Evolutionary conservation across 2,113 vertebrate genomes (phyloP).

Genomic region (human (Homo sapiens)): GRCh38 chrX:6830001-6830500

Average conservation of each 20-base stretch:
- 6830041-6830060: not conserved
- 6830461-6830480: not conserved
- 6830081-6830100: not conserved
- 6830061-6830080: fast-evolving
- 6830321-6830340: not conserved
- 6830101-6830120: not conserved
- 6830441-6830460: not conserved
- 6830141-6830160: not conserved
- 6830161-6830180: not conserved
- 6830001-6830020: not conserved
- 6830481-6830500: not conserved
- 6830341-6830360: not conserved
- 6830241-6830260: not conserved
- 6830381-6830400: not conserved
- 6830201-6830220: not conserved
- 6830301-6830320: not conserved
- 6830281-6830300: not conserved
- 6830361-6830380: not conserved
- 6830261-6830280: not conserved
- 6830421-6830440: not conserved
- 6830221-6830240: not conserved
- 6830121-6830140: not conserved
- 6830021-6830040: not conserved
- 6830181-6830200: not conserved
- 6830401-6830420: not conserved